These are phyloP conservation scores for Motacilla tschutschensis DNA, from an alignment of 2,113 vertebrate genomes.

Conservation along the genomic window DNA sequence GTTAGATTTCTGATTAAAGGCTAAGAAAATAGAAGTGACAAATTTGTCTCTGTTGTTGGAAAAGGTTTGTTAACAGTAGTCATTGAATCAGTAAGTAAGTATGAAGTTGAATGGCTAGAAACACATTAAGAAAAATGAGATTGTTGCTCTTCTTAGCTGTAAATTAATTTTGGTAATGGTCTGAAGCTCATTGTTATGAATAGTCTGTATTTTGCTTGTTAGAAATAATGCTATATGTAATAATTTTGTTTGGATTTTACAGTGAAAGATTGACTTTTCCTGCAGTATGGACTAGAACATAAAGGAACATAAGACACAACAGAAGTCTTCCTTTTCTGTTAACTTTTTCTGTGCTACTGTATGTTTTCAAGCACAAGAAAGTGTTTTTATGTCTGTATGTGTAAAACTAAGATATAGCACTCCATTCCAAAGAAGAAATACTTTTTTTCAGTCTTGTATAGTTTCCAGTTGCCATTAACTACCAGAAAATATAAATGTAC, in stretches of 20 bases:
- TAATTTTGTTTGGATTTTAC: background rate
- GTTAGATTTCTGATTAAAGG: background rate
- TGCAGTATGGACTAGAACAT: background rate
- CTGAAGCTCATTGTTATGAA: background rate
- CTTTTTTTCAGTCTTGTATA: background rate
- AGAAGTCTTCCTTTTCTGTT: background rate
- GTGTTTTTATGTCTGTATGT: background rate
- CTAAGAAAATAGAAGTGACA: background rate
- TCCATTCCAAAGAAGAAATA: background rate
- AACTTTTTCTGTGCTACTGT: background rate
- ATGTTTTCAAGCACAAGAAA: background rate
- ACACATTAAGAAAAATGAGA: background rate
- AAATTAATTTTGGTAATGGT: background rate
- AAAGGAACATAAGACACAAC: background rate
- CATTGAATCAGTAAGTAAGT: background rate
- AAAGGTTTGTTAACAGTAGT: background rate
- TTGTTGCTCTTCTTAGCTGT: background rate
- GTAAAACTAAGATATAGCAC: background rate
- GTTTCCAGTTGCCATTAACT: background rate
- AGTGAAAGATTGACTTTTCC: background rate
- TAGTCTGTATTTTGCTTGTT: background rate
- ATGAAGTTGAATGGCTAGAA: background rate
- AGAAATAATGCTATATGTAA: background rate
- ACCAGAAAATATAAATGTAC: background rate
- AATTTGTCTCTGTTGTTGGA: background rate